Conservation (phyloP, 1,140 invertebrate species). For the Caerostris extrusa region DNA sequence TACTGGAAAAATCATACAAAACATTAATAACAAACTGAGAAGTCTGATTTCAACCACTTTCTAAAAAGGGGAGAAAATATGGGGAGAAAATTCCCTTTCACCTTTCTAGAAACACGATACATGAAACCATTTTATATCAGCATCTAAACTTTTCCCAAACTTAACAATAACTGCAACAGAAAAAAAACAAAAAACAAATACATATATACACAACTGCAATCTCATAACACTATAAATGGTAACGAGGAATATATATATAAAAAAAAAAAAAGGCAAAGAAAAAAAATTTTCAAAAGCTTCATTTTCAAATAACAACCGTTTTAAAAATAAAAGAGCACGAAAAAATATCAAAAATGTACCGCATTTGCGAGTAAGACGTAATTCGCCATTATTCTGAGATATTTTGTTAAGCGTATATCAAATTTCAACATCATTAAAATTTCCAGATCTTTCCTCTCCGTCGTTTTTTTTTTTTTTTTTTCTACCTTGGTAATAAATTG, state of each 20-base stretch:
- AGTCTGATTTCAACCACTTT: neutral
- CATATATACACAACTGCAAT: neutral
- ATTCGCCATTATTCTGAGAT: constrained; percentile 70
- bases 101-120: neutral
- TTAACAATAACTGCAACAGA: neutral
- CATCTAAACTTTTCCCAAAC: neutral
- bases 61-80: neutral
- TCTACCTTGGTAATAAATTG: constrained; percentile 32
- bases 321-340: neutral
- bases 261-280: neutral
- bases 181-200: neutral
- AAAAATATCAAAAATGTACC: neutral
- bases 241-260: no score
- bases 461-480: neutral
- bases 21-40: neutral
- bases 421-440: constrained; percentile 76
- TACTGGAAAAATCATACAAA: neutral
- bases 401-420: constrained; percentile 67
- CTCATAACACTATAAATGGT: neutral
- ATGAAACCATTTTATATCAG: constrained; percentile 14
- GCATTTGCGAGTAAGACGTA: constrained; percentile 17
- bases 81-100: neutral
- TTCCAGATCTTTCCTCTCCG: constrained; percentile 19
- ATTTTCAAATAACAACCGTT: constrained; percentile 55
- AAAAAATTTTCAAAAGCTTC: constrained; percentile 17